phyloP scores from a whole-genome alignment of 2,113 vertebrate species.

The Mohoua ochrocephala region DNA sequence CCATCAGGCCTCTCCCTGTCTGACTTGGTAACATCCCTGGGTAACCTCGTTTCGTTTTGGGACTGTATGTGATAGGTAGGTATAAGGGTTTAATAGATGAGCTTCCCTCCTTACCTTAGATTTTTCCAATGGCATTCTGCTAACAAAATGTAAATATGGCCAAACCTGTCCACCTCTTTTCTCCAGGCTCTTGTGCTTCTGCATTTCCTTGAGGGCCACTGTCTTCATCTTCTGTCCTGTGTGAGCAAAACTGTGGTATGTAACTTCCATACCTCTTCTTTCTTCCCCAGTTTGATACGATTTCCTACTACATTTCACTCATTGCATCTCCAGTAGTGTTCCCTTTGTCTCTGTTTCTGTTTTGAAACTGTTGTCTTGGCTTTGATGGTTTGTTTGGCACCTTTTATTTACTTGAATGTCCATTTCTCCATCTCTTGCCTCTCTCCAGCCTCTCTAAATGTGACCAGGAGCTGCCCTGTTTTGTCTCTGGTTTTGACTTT shows the following conservation, averaged over 20 bases:
- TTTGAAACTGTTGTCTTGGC: not conserved
- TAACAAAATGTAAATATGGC: not conserved
- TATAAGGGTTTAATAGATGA: not conserved
- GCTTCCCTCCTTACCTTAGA: not conserved
- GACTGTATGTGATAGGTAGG: not conserved
- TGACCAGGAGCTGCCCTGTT: not conserved
- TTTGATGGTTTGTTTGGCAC: not conserved
- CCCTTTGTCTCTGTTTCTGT: not conserved
- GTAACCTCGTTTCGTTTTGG: not conserved
- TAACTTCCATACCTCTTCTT: not conserved
- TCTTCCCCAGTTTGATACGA: not conserved
- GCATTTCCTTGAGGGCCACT: not conserved
- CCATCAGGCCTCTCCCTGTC: not conserved
- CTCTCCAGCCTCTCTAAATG: not conserved
- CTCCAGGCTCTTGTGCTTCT: not conserved
- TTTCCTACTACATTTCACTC: not conserved
- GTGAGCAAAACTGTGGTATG: not conserved
- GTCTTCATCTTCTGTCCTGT: not conserved
- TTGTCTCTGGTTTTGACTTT: not conserved
- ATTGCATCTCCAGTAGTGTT: not conserved
- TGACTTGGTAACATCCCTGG: not conserved
- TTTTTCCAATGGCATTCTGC: not conserved
- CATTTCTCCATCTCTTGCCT: not conserved
- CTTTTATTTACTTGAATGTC: not conserved
- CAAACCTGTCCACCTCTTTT: not conserved